phyloP scores from a whole-genome alignment of 2,113 vertebrate genomes.

The Podocnemis expansa region DNA sequence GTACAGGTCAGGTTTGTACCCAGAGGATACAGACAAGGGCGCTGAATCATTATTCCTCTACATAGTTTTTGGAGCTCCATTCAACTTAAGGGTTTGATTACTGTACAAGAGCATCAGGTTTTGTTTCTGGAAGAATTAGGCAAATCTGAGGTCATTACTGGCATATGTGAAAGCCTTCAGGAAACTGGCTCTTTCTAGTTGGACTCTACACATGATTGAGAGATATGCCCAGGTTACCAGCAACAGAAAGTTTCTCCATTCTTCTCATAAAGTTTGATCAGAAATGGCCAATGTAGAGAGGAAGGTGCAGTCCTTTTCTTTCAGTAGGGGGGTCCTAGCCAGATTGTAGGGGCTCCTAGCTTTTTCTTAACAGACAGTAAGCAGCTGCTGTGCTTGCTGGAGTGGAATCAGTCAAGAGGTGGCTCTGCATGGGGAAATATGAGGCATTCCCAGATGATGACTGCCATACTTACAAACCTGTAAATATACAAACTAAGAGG shows the following conservation, averaged over 20 bases:
- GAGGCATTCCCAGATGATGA: slow-evolving; percentile 62
- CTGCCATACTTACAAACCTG: neutral
- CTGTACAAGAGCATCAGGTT: neutral
- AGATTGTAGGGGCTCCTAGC: slow-evolving; percentile 20
- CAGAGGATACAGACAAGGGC: neutral
- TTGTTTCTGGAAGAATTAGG: slow-evolving; percentile 41
- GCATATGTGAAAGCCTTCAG: slow-evolving; percentile 45
- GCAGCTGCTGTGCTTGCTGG: slow-evolving; percentile 43
- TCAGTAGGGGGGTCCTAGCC: slow-evolving; percentile 34
- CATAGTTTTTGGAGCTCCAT: neutral
- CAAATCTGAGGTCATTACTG: slow-evolving; percentile 59
- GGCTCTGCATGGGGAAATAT: slow-evolving; percentile 54
- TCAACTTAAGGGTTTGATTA: slow-evolving; percentile 30
- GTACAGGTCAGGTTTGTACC: fast-evolving
- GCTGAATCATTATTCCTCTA: neutral
- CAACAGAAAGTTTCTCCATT: neutral
- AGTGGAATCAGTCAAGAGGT: slow-evolving; percentile 19
- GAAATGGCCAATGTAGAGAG: neutral
- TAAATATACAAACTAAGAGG: slow-evolving; percentile 61
- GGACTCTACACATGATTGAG: neutral
- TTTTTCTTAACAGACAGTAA: slow-evolving; percentile 35
- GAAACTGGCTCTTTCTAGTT: slow-evolving; percentile 7
- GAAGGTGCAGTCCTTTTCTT: slow-evolving; percentile 19
- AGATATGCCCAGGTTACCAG: neutral
- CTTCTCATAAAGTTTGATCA: neutral